A percentile compares a stretch with the other conserved stretches of the same genome.
Evolutionary conservation across 92 coral and sea anemone genomes (phyloP).

Genomic region (Galaxea fascicularis): DNA sequence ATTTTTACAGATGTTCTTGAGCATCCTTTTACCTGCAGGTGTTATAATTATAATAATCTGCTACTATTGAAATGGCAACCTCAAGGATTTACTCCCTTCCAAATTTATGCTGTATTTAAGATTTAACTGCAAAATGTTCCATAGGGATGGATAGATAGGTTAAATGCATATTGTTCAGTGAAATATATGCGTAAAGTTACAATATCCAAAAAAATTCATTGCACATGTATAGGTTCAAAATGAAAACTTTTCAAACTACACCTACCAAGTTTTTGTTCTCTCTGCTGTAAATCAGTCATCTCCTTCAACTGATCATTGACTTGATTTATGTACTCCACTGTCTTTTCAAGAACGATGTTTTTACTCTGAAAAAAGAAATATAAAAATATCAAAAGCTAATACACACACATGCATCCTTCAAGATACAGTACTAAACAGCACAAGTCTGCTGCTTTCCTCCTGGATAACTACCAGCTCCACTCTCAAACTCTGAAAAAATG

Average conservation of each 20-base stretch:
- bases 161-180: no score
- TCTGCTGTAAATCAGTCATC: slow-evolving; percentile 63
- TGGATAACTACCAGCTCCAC: background rate
- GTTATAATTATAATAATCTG: no score
- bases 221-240: background rate
- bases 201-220: no score
- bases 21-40: background rate
- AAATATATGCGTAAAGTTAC: no score
- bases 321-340: slow-evolving; percentile 85
- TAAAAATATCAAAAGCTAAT: background rate
- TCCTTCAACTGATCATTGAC: slow-evolving; percentile 72
- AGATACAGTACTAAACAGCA: background rate
- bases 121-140: no score
- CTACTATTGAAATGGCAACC: no score
- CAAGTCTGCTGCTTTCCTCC: background rate
- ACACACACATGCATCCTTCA: background rate
- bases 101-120: no score
- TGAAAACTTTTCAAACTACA: no score
- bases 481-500: background rate
- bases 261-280: slow-evolving; percentile 84
- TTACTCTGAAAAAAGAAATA: slow-evolving; percentile 77
- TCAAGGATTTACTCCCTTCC: no score
- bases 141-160: no score
- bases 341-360: slow-evolving; percentile 92
- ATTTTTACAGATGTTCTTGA: background rate